Percentiles rank a stretch among this genome's conserved stretches.
Conservation (phyloP, 2,113 vertebrate species). For the Brienomyrus longianalis region DNA sequence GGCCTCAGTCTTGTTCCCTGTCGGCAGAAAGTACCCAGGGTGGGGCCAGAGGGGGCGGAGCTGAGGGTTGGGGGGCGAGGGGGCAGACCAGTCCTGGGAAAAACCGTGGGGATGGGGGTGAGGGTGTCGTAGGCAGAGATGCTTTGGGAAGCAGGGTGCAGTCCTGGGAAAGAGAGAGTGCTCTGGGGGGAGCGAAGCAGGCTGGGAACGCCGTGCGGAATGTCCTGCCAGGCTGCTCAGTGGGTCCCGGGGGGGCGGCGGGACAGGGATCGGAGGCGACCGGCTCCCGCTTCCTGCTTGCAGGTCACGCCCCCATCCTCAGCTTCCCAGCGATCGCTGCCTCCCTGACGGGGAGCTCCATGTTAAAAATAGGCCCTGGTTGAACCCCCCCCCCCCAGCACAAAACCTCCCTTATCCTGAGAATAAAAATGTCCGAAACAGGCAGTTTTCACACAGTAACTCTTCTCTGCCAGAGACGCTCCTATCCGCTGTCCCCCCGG, state of each 20-base stretch:
- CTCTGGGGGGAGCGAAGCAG: conserved; percentile 41
- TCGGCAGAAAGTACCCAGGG: not conserved
- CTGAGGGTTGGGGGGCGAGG: not conserved
- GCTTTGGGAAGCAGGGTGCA: conserved; percentile 45
- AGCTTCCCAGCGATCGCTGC: conserved; percentile 87
- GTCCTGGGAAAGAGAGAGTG: conserved; percentile 55
- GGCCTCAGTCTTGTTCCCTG: not conserved
- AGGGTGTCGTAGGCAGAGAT: not conserved
- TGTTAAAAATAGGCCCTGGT: conserved; percentile 76
- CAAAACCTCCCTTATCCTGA: conserved; percentile 58
- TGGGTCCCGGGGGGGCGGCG: conserved; percentile 66
- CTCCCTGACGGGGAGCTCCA: conserved; percentile 66
- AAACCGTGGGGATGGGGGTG: not conserved
- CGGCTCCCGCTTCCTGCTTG: conserved; percentile 77
- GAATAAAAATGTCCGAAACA: conserved; percentile 47
- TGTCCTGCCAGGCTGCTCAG: conserved; percentile 76
- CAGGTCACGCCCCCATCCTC: conserved; percentile 86
- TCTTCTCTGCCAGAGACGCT: conserved; percentile 40
- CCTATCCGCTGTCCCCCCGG: conserved; percentile 23
- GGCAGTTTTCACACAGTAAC: conserved; percentile 66
- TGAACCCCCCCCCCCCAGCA: conserved; percentile 69
- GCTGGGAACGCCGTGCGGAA: conserved; percentile 83
- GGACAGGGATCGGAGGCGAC: conserved; percentile 69
- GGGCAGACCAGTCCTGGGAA: conserved; percentile 17
- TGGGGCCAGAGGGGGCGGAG: not conserved